Evolutionary conservation across 92 coral and sea anemone species (phyloP).

Genomic region (Palythoa grandis): DNA sequence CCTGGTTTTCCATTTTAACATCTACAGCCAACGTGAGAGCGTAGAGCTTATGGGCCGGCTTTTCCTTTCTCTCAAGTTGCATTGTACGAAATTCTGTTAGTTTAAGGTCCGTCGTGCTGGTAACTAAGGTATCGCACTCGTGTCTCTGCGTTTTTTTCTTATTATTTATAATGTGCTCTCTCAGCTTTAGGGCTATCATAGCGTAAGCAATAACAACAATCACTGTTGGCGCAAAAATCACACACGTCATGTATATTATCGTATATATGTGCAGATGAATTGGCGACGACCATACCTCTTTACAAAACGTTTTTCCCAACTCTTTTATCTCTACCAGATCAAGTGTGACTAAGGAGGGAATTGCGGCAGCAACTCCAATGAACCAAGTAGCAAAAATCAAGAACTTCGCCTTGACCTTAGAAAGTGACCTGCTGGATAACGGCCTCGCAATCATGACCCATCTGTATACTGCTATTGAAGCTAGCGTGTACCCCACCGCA

Average conservation of each 20-base stretch:
- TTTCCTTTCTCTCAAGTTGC: conserved; percentile 14
- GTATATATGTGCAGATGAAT: conserved; percentile 15
- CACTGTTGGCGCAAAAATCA: conserved; percentile 35
- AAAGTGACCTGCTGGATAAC: neutral
- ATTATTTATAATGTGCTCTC: conserved; percentile 15
- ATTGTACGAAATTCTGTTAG: conserved; percentile 3
- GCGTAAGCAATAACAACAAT: conserved; percentile 2
- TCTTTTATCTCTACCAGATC: neutral
- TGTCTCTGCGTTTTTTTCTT: neutral
- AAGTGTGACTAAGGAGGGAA: conserved; percentile 2
- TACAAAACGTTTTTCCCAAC: conserved; percentile 1
- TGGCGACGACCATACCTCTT: neutral
- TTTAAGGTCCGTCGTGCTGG: conserved; percentile 36
- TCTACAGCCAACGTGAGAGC: neutral
- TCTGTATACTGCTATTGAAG: conserved; percentile 41
- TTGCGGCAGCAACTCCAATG: conserved; percentile 15
- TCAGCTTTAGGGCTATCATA: conserved; percentile 15
- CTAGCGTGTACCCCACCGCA: conserved; percentile 35
- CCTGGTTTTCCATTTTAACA: neutral
- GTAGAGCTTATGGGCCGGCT: conserved; percentile 8
- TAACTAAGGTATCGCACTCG: conserved; percentile 21
- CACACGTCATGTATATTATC: conserved; percentile 12
- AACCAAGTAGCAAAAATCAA: conserved; percentile 26
- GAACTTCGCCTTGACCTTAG: conserved; percentile 4
- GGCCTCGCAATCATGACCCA: conserved; percentile 38